These are phyloP conservation scores for Meloidogyne hapla DNA, from an alignment of 1,140 invertebrate species.

Conservation along the genomic window DNA sequence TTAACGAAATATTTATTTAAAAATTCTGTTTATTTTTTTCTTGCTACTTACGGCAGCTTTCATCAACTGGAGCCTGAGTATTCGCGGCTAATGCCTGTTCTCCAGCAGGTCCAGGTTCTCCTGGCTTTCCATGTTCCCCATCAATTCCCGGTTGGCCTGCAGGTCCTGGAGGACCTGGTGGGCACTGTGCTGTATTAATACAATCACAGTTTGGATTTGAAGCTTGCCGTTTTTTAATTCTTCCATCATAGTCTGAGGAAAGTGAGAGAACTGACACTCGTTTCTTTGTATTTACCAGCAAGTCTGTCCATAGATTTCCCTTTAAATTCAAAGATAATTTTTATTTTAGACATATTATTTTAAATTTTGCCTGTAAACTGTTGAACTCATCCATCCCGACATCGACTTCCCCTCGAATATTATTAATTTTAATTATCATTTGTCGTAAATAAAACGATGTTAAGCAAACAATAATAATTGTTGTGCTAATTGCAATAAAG, in stretches of 20 bases:
- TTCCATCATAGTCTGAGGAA: background rate
- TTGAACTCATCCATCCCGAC: constrained; percentile 18
- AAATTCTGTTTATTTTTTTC: no score
- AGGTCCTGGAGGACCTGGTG: constrained; percentile 9
- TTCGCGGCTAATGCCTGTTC: background rate
- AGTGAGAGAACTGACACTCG: background rate
- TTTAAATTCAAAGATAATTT: background rate
- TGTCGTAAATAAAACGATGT: constrained; percentile 16
- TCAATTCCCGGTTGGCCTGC: background rate
- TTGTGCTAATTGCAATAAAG: background rate
- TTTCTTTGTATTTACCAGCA: constrained; percentile 9
- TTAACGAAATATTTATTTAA: background rate
- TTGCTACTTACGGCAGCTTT: constrained; percentile 5
- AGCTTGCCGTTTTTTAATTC: background rate
- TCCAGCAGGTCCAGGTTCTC: constrained; percentile 7
- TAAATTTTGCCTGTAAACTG: background rate
- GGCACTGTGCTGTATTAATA: constrained; percentile 15
- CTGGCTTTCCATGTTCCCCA: constrained; percentile 14
- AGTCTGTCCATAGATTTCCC: constrained; percentile 15
- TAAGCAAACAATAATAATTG: background rate
- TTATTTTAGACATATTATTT: background rate
- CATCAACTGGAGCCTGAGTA: background rate
- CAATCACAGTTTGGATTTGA: constrained; percentile 11
- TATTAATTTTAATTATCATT: constrained; percentile 18
- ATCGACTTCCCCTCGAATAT: background rate